Base-by-base conservation (phyloP, 2,797 vertebrate species). In the Zenarchopterus dispar region DNA sequence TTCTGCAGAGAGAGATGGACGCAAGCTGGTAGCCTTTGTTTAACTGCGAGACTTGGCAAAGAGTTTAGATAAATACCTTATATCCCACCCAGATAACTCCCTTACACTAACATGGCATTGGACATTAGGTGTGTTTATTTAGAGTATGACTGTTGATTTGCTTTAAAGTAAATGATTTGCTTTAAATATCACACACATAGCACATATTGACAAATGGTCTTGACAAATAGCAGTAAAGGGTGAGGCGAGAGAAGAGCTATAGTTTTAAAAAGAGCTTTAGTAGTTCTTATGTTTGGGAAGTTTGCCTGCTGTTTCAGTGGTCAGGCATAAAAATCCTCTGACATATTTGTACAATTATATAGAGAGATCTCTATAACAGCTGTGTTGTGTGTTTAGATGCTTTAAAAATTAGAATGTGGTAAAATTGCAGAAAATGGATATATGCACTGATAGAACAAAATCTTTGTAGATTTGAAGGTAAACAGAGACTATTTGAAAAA, bases 111-210 rank as follows among this genome's bases (percentile, higher is more conserved):
- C 46, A 56, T 69, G 66, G 63, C 69, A 50, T 15, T n/a, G 45
- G 61, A 49, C 67, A 54, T 54, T 19, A 66, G 65, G 74, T 43
- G 76, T 78, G 81, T 75, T 67, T 69, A 75, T 84, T 80, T 62
- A 65, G 73, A 53, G 56, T 70, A 47, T 15, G 70, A 13, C 54
- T 13, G 47, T 19, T 71, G 59, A 77, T 81, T 78, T 80, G 48
- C 62, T 68, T 78, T 68, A 60, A 70, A 75, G 56, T 73, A 62
- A 64, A 57, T 53, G 58, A n/a, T n/a, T n/a, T 56, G 54, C 39
- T 55, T 41, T 10, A 33, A 41, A 47, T n/a, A 41, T 47, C 54
- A 45, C 53, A 45, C 57, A 42, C 31, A 16, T 36, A 8, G 18
- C 5, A 56, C 31, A 28, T 43, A 18, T 53, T 75, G 53, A 44